A percentile compares a stretch with the other conserved stretches of the same genome.
Conservation (phyloP, 1,140 invertebrate genomes). For the Ctenoplectra terminalis region DNA sequence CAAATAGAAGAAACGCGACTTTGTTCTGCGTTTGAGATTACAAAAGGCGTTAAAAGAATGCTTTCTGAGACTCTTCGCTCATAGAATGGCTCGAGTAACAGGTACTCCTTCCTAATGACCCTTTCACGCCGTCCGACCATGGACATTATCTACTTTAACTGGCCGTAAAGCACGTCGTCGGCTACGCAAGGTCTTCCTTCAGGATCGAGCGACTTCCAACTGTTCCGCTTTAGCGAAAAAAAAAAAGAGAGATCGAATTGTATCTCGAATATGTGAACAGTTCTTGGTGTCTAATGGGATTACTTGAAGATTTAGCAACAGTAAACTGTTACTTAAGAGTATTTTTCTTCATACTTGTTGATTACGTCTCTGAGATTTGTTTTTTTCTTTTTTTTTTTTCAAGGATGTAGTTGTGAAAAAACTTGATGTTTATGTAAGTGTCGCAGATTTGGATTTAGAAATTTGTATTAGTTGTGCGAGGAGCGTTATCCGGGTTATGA, state of each 20-base stretch:
- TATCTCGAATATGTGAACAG: not conserved
- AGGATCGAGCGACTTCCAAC: slow-evolving; percentile 20
- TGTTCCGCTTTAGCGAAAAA: not conserved
- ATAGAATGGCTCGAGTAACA: slow-evolving; percentile 29
- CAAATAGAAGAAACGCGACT: not conserved
- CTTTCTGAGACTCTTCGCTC: not conserved
- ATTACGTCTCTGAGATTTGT: not conserved
- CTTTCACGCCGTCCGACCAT: slow-evolving; percentile 40
- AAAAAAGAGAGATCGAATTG: slow-evolving; percentile 12
- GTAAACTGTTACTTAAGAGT: not conserved
- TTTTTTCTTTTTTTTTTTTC: not conserved
- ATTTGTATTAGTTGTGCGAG: too few relatives aligned
- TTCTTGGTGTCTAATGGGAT: not conserved
- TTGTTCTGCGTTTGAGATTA: not conserved
- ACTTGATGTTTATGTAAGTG: not conserved
- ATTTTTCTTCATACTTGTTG: not conserved
- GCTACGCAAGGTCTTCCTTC: slow-evolving; percentile 10
- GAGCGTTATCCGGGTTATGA: too few relatives aligned
- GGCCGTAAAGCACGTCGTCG: slow-evolving; percentile 36
- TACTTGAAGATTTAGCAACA: not conserved
- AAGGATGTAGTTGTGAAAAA: not conserved
- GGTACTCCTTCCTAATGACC: slow-evolving; percentile 50
- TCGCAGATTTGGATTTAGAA: not conserved
- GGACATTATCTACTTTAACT: slow-evolving; percentile 43
- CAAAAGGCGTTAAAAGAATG: not conserved